These are phyloP conservation scores for Columbina picui DNA, from an alignment of 2,113 vertebrate genomes.

Conservation along the genomic window DNA sequence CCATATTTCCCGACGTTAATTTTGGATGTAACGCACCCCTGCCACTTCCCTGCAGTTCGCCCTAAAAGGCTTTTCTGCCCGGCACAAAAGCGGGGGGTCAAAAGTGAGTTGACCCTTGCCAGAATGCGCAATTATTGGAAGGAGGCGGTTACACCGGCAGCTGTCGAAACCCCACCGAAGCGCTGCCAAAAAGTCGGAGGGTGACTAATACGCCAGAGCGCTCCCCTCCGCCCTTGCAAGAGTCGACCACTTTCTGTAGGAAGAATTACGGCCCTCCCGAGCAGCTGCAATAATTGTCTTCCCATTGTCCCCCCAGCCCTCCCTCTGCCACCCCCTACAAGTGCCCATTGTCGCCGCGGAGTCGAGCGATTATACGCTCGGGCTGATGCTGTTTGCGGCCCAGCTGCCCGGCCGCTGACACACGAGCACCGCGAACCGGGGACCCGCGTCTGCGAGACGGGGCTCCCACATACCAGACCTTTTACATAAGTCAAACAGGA, in stretches of 20 bases:
- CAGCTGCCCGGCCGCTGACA: slow-evolving; percentile 87
- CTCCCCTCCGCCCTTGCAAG: slow-evolving; percentile 52
- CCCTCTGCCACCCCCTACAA: slow-evolving; percentile 82
- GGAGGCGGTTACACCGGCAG: slow-evolving; percentile 75
- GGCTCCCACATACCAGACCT: slow-evolving; percentile 81
- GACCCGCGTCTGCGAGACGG: slow-evolving; percentile 77
- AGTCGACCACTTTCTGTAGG: slow-evolving; percentile 64
- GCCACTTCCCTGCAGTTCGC: slow-evolving; percentile 77
- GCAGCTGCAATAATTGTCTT: slow-evolving; percentile 88
- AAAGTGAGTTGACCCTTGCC: slow-evolving; percentile 84
- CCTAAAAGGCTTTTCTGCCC: slow-evolving; percentile 75
- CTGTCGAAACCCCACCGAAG: slow-evolving; percentile 81
- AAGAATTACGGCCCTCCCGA: slow-evolving; percentile 77
- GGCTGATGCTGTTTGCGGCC: slow-evolving; percentile 78
- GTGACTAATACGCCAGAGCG: slow-evolving; percentile 78
- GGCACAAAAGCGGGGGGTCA: slow-evolving; percentile 81
- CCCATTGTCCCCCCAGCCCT: slow-evolving; percentile 78
- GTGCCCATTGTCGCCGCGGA: slow-evolving; percentile 78
- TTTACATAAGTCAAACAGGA: slow-evolving; percentile 87
- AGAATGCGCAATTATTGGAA: slow-evolving; percentile 84
- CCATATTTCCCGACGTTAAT: slow-evolving; percentile 75
- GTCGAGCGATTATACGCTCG: slow-evolving; percentile 82
- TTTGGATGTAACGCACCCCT: slow-evolving; percentile 75
- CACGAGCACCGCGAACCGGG: slow-evolving; percentile 61
- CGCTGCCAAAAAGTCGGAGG: slow-evolving; percentile 72